Evolutionary conservation across 2,113 vertebrate species (phyloP).

Genomic region (Cathartes aura): DNA sequence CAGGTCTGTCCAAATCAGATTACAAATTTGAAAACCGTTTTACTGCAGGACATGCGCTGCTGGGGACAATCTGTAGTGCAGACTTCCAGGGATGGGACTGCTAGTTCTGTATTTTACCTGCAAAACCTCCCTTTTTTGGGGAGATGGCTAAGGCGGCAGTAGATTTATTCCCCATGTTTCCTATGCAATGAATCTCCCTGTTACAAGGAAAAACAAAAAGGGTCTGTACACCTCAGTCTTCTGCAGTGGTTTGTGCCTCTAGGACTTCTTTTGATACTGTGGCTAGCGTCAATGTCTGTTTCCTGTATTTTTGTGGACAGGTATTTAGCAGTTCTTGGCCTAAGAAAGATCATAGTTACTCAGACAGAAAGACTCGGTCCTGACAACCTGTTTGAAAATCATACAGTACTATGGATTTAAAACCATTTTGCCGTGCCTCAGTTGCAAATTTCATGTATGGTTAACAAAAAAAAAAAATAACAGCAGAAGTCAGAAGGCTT

Average conservation of each 20-base stretch:
- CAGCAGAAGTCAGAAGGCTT: neutral
- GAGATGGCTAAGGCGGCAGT: neutral
- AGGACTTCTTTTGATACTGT: neutral
- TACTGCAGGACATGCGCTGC: neutral
- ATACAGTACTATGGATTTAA: neutral
- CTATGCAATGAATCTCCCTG: neutral
- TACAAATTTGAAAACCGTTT: neutral
- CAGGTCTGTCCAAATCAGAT: constrained; percentile 9
- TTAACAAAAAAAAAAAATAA: neutral
- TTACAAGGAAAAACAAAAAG: neutral
- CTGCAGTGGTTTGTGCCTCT: neutral
- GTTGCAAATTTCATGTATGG: neutral
- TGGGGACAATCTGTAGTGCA: neutral
- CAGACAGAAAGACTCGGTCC: neutral
- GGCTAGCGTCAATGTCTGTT: neutral
- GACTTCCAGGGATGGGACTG: neutral
- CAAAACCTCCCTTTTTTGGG: neutral
- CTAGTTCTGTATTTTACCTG: neutral
- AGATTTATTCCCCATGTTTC: neutral
- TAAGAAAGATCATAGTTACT: neutral
- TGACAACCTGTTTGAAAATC: neutral
- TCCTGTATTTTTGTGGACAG: neutral
- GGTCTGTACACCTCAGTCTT: neutral
- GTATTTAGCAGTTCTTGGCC: neutral
- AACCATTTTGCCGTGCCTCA: neutral